A percentile compares a stretch with the other conserved stretches of the same genome.
phyloP scores from a whole-genome alignment of 2,888 invertebrate species.

The Holacanthella duospinosa region DNA sequence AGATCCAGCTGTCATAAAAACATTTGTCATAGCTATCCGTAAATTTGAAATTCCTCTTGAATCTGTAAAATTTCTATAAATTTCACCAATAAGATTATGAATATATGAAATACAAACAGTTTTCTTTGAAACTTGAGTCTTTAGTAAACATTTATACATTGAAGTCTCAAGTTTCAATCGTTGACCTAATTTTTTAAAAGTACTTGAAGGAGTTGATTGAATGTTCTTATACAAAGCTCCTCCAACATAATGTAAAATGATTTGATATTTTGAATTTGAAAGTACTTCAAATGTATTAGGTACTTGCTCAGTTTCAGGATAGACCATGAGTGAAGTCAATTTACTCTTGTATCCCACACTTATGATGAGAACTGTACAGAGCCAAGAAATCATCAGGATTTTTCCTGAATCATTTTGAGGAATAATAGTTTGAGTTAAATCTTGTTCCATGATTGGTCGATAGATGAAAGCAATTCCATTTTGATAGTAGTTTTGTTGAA shows the following conservation, averaged over 20 bases:
- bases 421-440: neutral
- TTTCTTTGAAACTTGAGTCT: neutral
- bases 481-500: neutral
- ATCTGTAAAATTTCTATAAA: neutral
- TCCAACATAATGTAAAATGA: neutral
- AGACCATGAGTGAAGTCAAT: neutral
- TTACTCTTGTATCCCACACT: neutral
- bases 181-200: neutral
- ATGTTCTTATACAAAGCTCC: neutral
- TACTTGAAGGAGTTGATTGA: neutral
- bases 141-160: neutral
- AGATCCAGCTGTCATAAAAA: slow-evolving; percentile 1
- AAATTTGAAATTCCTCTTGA: neutral
- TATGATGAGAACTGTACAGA: neutral
- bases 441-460: slow-evolving; percentile 2
- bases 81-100: neutral
- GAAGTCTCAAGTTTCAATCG: neutral
- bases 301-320: neutral
- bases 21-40: neutral
- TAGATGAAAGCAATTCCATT: neutral
- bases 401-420: neutral
- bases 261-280: neutral
- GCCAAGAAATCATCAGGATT: neutral
- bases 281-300: neutral
- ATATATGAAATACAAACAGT: neutral